Base-by-base conservation (phyloP, 2,113 vertebrate genomes). In the Ameiurus melas region DNA sequence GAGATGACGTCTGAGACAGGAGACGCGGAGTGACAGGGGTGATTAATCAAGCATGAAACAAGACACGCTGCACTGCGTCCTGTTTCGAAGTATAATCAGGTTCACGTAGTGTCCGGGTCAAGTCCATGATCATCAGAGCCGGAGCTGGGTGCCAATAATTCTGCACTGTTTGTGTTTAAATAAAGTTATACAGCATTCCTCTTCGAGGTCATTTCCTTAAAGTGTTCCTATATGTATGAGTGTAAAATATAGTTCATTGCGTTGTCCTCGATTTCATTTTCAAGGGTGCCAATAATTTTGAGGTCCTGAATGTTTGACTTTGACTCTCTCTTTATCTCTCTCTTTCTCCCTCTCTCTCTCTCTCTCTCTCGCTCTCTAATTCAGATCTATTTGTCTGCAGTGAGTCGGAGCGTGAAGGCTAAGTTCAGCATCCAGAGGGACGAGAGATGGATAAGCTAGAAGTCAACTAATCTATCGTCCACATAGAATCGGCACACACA, bases 371-470 rank as follows among this genome's bases (percentile, higher is more conserved):
- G 8, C 47, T 47, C 47, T 47, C 47, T 8, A 0, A 10, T 47
- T 86, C 75, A 55, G 77, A 87, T 81, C 84, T 85, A 89, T 85
- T 89, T 19, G 57, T 80, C 79, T 85, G 33, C 22, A 71, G 84
- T 58, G 88, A 82, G 84, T 36, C 60, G 55, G 66, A 82, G 75
- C 88, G 53, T 89, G 88, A 89, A 85, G 77, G 62, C 87, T 85
- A 60, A 79, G 79, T 77, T 58, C 83, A 13, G 62, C 51, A 66
- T 80, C 83, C 83, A 58, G 87, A 58, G 83, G 83, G 82, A 88
- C 68, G 53, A 62, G 79, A 81, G 88, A 89, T 85, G 73, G 87
- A 88, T 88, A 84, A 85, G 77, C 73, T 85, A 30, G 53, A 85
- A 85, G 73, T 88, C 57, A 36, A 80, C 73, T 89, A 81, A 80